These are phyloP conservation scores for Athalia cordata DNA, from an alignment of 2,888 invertebrate species.

Conservation along the genomic window DNA sequence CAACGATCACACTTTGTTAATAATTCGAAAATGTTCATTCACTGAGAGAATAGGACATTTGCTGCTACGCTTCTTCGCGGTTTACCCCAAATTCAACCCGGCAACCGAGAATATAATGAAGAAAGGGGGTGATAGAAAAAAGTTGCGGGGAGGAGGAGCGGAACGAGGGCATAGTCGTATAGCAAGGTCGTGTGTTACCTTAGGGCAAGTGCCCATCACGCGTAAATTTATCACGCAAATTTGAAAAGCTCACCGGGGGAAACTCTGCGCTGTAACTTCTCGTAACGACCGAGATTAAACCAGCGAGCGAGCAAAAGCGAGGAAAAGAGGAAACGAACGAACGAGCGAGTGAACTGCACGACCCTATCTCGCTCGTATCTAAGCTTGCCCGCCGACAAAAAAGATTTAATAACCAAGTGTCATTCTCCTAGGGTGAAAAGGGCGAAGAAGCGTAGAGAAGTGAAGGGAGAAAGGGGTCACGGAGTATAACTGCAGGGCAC, in stretches of 20 bases:
- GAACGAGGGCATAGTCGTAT: background rate
- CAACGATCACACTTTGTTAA: too few relatives aligned
- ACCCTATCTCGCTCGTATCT: slow-evolving; percentile 40
- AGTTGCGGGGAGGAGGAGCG: background rate
- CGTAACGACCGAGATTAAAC: slow-evolving; percentile 44
- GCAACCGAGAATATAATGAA: too few relatives aligned
- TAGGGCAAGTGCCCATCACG: slow-evolving; percentile 30
- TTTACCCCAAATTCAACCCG: too few relatives aligned
- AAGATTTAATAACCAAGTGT: slow-evolving; percentile 46
- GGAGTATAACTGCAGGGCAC: too few relatives aligned
- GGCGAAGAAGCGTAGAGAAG: background rate
- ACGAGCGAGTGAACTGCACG: background rate
- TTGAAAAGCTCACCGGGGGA: slow-evolving; percentile 30
- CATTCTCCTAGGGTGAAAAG: slow-evolving; percentile 33
- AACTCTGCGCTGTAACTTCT: slow-evolving; percentile 32
- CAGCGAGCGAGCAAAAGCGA: slow-evolving; percentile 24
- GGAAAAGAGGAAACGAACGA: too few relatives aligned
- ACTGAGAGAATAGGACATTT: too few relatives aligned
- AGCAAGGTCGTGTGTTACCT: slow-evolving; percentile 27
- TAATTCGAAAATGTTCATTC: too few relatives aligned
- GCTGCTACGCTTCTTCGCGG: too few relatives aligned
- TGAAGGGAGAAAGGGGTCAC: background rate
- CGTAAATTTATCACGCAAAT: slow-evolving; percentile 41
- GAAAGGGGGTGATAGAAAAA: background rate
- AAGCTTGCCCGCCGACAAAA: slow-evolving; percentile 42